Evolutionary conservation across 2,113 vertebrate species (phyloP), one percentile per base, ranked within the genome.

Genomic region (Amazona vittata): DNA sequence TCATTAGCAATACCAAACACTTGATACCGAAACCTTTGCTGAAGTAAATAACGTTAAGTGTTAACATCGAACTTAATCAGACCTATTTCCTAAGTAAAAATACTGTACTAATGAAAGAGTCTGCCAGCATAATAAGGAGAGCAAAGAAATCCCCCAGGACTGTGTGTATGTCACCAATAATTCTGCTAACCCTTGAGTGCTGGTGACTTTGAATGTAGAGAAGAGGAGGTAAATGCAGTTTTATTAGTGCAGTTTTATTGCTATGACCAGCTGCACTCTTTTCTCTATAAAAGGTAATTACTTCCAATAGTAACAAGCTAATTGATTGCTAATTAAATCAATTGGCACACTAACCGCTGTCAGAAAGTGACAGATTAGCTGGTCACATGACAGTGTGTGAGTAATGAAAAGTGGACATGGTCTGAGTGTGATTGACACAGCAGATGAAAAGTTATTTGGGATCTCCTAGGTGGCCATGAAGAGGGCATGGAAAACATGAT

Each of bases 301-400:
- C 99, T 98, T 98, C 98, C 98, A 99, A 99, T 99, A 99, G 99
- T 99, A 99, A 99, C 99, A 99, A 99, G 99, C 99, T 99, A 99
- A 99, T 99, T 99, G 99, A 99, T 99, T 99, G 99, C 99, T 99
- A 99, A 99, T 99, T 99, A 99, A 99, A 99, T 99, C 99, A 99
- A 99, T 99, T 99, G 99, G 98, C 99, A 99, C 98, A 98, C 98
- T 98, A 98, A 99, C 99, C 96, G 96, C 98, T 98, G 99, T 98
- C 99, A 99, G 98, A 97, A 97, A 98, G 98, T 99, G 99, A 99
- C 98, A 99, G 99, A 99, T 99, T 99, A 98, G 98, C 95, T 78
- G 97, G 98, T 98, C 98, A 98, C 96, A 93, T 98, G 97, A 98
- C 96, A 95, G 91, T 47, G 96, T 97, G 97, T 98, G 98, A 85